Evolutionary conservation across 2,888 invertebrate species (phyloP).

Genomic region (Agrochola circellaris): DNA sequence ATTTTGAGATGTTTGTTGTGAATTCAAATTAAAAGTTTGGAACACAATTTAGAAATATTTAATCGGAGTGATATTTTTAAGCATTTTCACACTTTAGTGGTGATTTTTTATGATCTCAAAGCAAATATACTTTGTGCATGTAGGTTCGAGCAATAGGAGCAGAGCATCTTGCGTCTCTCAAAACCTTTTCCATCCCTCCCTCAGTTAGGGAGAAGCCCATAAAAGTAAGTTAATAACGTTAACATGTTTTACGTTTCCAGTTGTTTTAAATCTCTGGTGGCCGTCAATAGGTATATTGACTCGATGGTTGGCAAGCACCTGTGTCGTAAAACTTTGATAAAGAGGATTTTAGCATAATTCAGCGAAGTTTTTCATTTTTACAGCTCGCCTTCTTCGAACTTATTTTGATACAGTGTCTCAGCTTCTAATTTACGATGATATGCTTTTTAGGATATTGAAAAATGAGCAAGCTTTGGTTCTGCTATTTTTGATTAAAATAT

Average conservation of each 20-base stretch:
- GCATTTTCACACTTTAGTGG: too few species aligned
- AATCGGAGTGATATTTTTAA: not conserved
- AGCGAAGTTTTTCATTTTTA: conserved; percentile 58
- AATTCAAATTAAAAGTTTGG: not conserved
- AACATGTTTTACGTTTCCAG: conserved; percentile 54
- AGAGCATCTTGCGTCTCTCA: not conserved
- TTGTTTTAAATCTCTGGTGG: conserved; percentile 53
- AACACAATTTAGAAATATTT: not conserved
- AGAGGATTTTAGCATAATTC: conserved; percentile 76
- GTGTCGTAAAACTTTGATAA: conserved; percentile 75
- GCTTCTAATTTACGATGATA: not conserved
- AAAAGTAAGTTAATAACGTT: conserved; percentile 43
- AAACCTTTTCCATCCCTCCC: not conserved
- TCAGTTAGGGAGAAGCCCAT: conserved; percentile 19
- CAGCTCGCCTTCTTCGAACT: conserved; percentile 14
- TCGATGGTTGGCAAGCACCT: conserved; percentile 72
- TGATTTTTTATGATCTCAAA: not conserved
- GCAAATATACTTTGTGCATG: not conserved
- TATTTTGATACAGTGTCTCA: conserved; percentile 18
- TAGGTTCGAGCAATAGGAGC: not conserved
- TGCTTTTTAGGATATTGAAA: conserved; percentile 3
- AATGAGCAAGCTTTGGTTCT: not conserved
- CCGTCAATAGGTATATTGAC: conserved; percentile 69
- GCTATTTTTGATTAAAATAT: not conserved
- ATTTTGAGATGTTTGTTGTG: not conserved